These are phyloP conservation scores for Biston betularia DNA, from an alignment of 2,888 invertebrate genomes.

Conservation along the genomic window DNA sequence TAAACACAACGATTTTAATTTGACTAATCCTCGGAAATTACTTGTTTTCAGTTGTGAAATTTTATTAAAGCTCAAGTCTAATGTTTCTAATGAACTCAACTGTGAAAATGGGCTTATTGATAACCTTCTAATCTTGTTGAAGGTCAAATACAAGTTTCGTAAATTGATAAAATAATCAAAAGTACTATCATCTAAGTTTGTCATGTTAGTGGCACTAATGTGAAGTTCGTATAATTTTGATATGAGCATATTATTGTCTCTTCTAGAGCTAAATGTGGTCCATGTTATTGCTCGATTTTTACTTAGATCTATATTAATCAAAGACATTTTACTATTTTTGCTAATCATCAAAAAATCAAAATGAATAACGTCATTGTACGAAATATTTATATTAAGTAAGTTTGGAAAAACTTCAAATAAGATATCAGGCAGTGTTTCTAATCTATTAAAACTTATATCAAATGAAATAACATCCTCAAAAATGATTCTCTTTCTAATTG, in stretches of 20 bases:
- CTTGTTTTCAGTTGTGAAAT: constrained; percentile 93
- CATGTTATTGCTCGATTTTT: constrained; percentile 74
- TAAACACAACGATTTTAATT: constrained; percentile 92
- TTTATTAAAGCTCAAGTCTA: constrained; percentile 93
- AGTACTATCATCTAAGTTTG: constrained; percentile 88
- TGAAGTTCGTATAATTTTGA: constrained; percentile 78
- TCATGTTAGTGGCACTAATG: constrained; percentile 75
- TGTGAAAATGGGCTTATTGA: constrained; percentile 94
- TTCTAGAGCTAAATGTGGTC: constrained; percentile 59
- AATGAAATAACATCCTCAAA: constrained; percentile 69
- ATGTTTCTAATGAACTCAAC: constrained; percentile 90
- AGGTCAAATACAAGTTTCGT: constrained; percentile 91
- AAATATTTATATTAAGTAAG: constrained; percentile 76
- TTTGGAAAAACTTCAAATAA: constrained; percentile 78
- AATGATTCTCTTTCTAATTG: constrained; percentile 69
- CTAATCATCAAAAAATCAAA: constrained; percentile 72
- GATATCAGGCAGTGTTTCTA: constrained; percentile 67
- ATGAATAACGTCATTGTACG: constrained; percentile 72
- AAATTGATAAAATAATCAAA: constrained; percentile 91
- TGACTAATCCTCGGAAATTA: constrained; percentile 91
- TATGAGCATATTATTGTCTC: constrained; percentile 70
- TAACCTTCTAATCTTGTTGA: constrained; percentile 91
- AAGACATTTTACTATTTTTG: constrained; percentile 63
- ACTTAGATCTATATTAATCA: constrained; percentile 77
- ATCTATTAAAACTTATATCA: constrained; percentile 76